A percentile compares a stretch with the other conserved stretches of the same genome.
These are phyloP conservation scores for Micrasema minimum DNA, from an alignment of 1,140 invertebrate genomes.

Conservation along the genomic window DNA sequence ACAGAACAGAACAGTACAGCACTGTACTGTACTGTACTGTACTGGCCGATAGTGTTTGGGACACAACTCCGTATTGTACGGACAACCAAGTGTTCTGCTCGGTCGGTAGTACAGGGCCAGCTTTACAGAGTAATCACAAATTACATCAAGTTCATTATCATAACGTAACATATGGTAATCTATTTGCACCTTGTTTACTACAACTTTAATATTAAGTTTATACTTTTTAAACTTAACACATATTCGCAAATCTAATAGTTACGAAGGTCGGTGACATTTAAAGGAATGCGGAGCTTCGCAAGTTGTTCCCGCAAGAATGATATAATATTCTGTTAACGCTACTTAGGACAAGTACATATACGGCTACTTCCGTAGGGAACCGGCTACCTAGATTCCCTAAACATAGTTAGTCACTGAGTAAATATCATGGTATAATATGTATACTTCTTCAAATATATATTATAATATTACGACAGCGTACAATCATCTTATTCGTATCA, in stretches of 20 bases:
- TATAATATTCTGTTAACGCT: too few relatives aligned
- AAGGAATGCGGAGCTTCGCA: not conserved
- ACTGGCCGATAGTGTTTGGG: not conserved
- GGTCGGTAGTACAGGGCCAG: not conserved
- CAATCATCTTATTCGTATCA: conserved; percentile 42
- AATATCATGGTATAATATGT: conserved; percentile 51
- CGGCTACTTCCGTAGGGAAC: too few relatives aligned
- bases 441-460: conserved; percentile 52
- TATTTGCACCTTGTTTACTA: conserved; percentile 22
- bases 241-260: not conserved
- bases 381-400: conserved; percentile 33
- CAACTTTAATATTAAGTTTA: conserved; percentile 17
- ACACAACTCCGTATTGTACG: too few relatives aligned
- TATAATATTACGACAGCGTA: conserved; percentile 45
- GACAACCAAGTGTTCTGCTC: too few relatives aligned
- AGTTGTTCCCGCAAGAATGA: too few relatives aligned
- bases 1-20: too few relatives aligned
- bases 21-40: too few relatives aligned
- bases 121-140: not conserved
- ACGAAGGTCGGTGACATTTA: not conserved
- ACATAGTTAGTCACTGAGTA: conserved; percentile 46
- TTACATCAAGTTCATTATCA: conserved; percentile 4
- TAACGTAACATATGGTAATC: conserved; percentile 31
- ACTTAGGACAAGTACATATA: too few relatives aligned
- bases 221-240: conserved; percentile 17